Conservation (phyloP, 2,888 invertebrate genomes). For the Yponomeuta evonymella region DNA sequence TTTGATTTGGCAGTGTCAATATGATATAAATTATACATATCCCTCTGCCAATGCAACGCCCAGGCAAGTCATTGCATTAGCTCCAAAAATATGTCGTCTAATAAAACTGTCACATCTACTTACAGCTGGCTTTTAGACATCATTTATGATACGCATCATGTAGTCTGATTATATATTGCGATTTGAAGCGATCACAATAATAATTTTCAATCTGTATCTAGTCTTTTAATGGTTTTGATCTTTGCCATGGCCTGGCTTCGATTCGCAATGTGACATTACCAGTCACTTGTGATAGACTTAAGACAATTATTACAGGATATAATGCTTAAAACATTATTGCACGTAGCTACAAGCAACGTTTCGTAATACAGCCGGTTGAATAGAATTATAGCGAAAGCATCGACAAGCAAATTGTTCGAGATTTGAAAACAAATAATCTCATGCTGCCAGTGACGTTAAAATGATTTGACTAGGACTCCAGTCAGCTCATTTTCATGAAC, state of each 20-base stretch:
- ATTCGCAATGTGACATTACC: constrained; percentile 30
- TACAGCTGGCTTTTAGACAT: background rate
- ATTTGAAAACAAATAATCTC: background rate
- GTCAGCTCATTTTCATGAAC: background rate
- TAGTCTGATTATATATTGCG: background rate
- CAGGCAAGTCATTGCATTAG: background rate
- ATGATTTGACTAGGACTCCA: background rate
- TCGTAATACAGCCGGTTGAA: background rate
- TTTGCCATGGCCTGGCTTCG: constrained; percentile 34
- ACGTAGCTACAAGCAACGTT: background rate
- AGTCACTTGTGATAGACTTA: constrained; percentile 37
- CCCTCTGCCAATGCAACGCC: background rate
- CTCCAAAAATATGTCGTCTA: background rate
- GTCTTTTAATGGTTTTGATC: constrained; percentile 44
- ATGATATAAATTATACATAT: background rate
- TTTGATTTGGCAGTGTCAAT: background rate
- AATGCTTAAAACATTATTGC: background rate
- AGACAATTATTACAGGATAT: background rate
- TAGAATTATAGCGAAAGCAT: background rate
- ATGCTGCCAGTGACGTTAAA: background rate
- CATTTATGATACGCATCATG: background rate
- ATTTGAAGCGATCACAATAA: background rate
- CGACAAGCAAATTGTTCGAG: background rate
- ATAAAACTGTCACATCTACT: background rate
- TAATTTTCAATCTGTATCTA: background rate